These are phyloP conservation scores for Thomomys bottae DNA, from an alignment of 2,113 vertebrate genomes.

Conservation along the genomic window DNA sequence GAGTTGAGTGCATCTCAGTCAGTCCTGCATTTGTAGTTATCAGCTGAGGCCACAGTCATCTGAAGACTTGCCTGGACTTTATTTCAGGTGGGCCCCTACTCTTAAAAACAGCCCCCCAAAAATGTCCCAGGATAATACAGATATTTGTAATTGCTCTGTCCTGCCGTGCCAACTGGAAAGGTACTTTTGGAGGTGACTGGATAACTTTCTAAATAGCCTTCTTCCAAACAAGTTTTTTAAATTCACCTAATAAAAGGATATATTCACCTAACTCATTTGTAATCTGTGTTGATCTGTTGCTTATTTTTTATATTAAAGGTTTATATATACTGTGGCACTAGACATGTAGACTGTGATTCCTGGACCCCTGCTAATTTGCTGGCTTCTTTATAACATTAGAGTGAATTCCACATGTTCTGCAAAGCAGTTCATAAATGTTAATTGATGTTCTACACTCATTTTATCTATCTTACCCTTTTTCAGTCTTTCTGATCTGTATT, in stretches of 20 bases:
- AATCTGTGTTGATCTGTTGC: background rate
- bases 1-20: background rate
- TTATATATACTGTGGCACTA: slow-evolving; percentile 21
- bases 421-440: slow-evolving; percentile 53
- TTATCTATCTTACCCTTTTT: slow-evolving; percentile 25
- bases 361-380: background rate
- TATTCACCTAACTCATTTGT: slow-evolving; percentile 38
- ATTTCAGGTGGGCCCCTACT: background rate
- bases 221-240: slow-evolving; percentile 27
- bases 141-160: background rate
- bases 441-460: slow-evolving; percentile 41
- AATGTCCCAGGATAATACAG: background rate
- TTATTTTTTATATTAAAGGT: slow-evolving; percentile 34
- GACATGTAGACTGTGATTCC: background rate
- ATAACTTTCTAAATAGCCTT: slow-evolving; percentile 31
- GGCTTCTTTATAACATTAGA: background rate
- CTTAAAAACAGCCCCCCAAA: background rate
- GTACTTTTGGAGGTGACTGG: background rate
- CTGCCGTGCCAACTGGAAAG: background rate
- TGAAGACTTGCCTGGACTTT: background rate
- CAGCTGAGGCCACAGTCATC: background rate
- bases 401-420: slow-evolving; percentile 8
- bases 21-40: background rate
- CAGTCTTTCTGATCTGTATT: slow-evolving; percentile 63
- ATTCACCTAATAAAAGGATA: slow-evolving; percentile 40